Base-by-base conservation (phyloP, 1,140 invertebrate species). In the Bombyx mandarina region DNA sequence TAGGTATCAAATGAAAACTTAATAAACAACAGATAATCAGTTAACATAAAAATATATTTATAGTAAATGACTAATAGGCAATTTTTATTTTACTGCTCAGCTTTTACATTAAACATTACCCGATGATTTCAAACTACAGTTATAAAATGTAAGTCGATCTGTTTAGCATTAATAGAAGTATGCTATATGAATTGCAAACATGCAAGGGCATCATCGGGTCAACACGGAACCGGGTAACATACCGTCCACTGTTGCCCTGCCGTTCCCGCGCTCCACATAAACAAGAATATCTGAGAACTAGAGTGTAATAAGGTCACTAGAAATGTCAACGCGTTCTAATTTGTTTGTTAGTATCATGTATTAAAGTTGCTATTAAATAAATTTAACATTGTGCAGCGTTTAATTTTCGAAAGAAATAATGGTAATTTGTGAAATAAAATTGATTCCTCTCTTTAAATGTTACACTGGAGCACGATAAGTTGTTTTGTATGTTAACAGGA, bases 241-340 rank as follows among this genome's bases (percentile, higher is more conserved):
- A 66, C 58, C 55, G 62, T 62, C 60, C 66, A 62, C 58, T 56
- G 58, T 56, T 52, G 46, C 58, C 66, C 68, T 74, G 71, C 68
- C 65, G 70, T 76, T 79, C 77, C 72, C 79, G 74, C 73, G 76
- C 79, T 75, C 76, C 67, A 82, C 67, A 80, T 78, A 68, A 65
- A 63, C 56, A 54, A 54, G 53, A 45, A 54, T 44, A 44, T 44
- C 43, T 63, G 47, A 60, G 54, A 45, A 66, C 56, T 52, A 51
- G 51, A 49, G 56, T 61, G 60, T 60, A 75, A 69, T 64, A 65
- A 63, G 69, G 75, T 76, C 61, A 61, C 45, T 50, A 55, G 52
- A 44, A 45, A 50, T 56, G 60, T 56, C 50, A 54, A 45, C 35
- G 42, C 57, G 12, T 10, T 22, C 45, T 6, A 52, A 43, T 43